A percentile compares a stretch with the other conserved stretches of the same genome.
These are phyloP conservation scores for Acipenser ruthenus DNA, from an alignment of 2,797 vertebrate genomes.

Conservation along the genomic window DNA sequence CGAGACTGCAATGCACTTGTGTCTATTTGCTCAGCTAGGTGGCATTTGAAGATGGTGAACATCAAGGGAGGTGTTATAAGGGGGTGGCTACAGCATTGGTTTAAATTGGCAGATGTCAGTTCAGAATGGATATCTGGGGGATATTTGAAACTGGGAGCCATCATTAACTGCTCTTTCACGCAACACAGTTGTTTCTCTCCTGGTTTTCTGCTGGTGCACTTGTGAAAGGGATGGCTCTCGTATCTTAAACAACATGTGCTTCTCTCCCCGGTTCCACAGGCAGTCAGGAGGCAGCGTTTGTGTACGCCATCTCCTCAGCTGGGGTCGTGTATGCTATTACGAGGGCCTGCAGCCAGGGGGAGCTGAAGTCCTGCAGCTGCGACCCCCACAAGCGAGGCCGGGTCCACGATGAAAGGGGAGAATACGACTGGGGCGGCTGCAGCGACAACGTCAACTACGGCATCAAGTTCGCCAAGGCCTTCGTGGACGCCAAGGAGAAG, in stretches of 20 bases:
- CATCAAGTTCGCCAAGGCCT: constrained; percentile 86
- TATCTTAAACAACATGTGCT: neutral
- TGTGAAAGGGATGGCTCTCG: too few species aligned
- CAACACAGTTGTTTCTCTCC: too few species aligned
- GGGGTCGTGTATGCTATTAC: constrained; percentile 94
- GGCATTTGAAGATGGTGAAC: too few species aligned
- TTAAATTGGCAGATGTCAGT: too few species aligned
- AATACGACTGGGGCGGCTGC: constrained; percentile 94
- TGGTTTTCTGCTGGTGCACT: too few species aligned
- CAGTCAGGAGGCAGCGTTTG: constrained; percentile 92
- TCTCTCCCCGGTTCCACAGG: constrained; percentile 47
- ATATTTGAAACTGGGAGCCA: too few species aligned
- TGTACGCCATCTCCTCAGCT: constrained; percentile 93
- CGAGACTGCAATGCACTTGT: too few species aligned
- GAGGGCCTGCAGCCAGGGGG: constrained; percentile 87
- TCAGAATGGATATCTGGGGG: too few species aligned
- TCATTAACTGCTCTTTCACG: too few species aligned
- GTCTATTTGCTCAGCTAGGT: too few species aligned
- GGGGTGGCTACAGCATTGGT: too few species aligned
- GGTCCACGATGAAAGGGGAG: constrained; percentile 70
- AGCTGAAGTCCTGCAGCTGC: constrained; percentile 84
- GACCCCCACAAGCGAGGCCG: constrained; percentile 78
- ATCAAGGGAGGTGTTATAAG: too few species aligned
- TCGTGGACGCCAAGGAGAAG: constrained; percentile 89
- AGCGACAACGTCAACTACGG: constrained; percentile 95